Base-by-base conservation (phyloP, 2,888 invertebrate species). In the Opisthograptis luteolata region DNA sequence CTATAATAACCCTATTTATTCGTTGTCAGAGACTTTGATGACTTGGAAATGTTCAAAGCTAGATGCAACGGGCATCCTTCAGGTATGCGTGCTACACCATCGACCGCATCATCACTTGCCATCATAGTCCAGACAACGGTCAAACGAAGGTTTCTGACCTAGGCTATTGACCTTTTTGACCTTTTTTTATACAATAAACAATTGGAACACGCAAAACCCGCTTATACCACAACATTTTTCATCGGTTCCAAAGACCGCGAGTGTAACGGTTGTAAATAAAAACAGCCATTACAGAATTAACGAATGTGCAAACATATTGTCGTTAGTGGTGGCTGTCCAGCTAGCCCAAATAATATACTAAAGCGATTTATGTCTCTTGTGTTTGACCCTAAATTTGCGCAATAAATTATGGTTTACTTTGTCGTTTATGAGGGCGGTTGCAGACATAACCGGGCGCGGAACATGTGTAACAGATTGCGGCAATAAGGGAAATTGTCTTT, bases 401-500 rank as follows among this genome's bases (percentile, higher is more conserved):
- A 76, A 87, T 89, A 89, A 87, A 87, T 88, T 84, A 87, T 85
- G 83, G 86, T 89, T 89, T 88, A 88, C 87, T 89, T 87, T 88
- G 88, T 88, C 88, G 89, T 89, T 89, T 88, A 89, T 89, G 88
- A 87, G 86, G 80, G 83, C 73, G 76, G 78, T 75, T 78, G 80
- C 82, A 86, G 87, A 82, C 86, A 81, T 86, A 83, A 82, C 85
- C 84, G 75, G 69, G 76, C 64, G 70, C 68, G 78, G 81, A 84
- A 77, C 88, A 88, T 84, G 85, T 88, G 89, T 87, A 82, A 83
- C 88, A 86, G 88, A 89, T 89, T 90, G 84, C 84, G 75, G 88
- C 87, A 87, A 89, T 90, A 90, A 88, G 87, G 87, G 81, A 87
- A 86, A 89, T 89, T 90, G 89, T 90, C 87, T 88, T 89, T 89